These are phyloP conservation scores for Bradypodion pumilum DNA, from an alignment of 2,797 vertebrate species.

Conservation along the genomic window DNA sequence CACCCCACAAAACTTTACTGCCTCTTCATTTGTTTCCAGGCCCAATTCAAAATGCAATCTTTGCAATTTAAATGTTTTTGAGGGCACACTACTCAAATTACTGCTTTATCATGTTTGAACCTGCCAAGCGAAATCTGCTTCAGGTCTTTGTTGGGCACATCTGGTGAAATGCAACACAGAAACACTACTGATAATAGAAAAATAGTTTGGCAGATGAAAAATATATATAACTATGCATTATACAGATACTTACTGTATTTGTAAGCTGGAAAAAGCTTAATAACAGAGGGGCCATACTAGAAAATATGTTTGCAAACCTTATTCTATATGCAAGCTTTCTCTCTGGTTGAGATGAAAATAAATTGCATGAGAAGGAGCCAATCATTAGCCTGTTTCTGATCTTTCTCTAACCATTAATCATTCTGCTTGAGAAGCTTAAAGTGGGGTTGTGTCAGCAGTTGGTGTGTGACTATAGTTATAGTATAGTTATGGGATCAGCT, in stretches of 20 bases:
- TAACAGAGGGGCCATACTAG: neutral
- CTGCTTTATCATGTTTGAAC: neutral
- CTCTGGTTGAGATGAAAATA: constrained; percentile 40
- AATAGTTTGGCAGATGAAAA: neutral
- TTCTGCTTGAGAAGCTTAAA: constrained; percentile 7
- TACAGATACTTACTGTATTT: neutral
- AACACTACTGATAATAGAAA: neutral
- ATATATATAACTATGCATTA: too few species aligned
- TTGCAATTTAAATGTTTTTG: neutral
- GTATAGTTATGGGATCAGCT: neutral
- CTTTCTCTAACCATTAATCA: constrained; percentile 38
- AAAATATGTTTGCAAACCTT: neutral
- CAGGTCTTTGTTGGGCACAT: neutral
- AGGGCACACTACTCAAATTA: neutral
- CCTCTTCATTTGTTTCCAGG: neutral
- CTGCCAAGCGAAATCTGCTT: neutral
- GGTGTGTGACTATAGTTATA: neutral
- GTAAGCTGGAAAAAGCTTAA: neutral
- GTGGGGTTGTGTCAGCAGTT: neutral
- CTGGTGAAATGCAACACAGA: too few species aligned
- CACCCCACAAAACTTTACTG: neutral
- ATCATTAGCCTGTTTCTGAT: constrained; percentile 42
- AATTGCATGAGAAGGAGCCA: constrained; percentile 36
- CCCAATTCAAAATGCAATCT: neutral
- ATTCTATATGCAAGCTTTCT: neutral